A percentile compares a stretch with the other conserved stretches of the same genome.
Conservation (phyloP, 2,113 vertebrate species). For the Pycnonotus jocosus region DNA sequence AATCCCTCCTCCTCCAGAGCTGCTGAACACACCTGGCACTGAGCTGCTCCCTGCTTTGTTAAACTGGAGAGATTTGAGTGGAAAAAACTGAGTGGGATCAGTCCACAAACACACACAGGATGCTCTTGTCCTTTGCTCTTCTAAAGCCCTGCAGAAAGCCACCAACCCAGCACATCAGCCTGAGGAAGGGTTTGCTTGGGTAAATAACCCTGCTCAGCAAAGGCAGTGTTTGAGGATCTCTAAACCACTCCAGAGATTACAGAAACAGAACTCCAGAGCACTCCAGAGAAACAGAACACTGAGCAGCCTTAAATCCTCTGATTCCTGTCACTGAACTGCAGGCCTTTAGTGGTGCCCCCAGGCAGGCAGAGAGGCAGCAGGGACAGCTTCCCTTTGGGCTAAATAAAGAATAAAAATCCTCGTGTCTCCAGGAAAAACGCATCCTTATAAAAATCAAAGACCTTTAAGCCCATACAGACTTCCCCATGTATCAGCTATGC, state of each 20-base stretch:
- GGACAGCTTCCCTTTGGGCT: background rate
- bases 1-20: background rate
- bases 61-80: background rate
- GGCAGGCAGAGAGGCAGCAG: background rate
- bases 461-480: background rate
- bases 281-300: background rate
- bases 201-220: background rate
- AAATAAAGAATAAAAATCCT: background rate
- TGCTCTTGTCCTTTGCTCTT: background rate
- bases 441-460: background rate
- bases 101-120: background rate
- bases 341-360: background rate
- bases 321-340: background rate
- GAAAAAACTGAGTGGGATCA: background rate
- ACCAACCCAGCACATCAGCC: background rate
- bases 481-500: accelerated
- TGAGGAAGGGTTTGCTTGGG: background rate
- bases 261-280: background rate
- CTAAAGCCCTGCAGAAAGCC: background rate
- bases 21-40: background rate
- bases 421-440: accelerated
- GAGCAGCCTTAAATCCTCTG: background rate
- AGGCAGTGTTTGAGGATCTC: background rate
- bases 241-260: background rate
- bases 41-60: background rate